These are phyloP conservation scores for Spinibarbus caldwelli DNA, from an alignment of 2,797 vertebrate species.

Conservation along the genomic window DNA sequence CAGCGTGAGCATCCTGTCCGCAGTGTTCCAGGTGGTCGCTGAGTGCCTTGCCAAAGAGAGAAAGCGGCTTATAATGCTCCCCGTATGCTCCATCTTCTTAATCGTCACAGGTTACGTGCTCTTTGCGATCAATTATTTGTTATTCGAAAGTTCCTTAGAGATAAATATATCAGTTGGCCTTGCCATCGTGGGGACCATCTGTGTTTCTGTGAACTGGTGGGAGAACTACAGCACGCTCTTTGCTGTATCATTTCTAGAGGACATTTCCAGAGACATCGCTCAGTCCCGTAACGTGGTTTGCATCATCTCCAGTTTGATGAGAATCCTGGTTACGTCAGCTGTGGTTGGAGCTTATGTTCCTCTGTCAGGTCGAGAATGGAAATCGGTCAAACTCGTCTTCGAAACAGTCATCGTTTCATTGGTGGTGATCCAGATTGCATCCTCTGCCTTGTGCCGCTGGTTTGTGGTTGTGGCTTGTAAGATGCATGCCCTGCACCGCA, in stretches of 20 bases:
- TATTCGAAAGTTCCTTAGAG: slow-evolving; percentile 13
- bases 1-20: slow-evolving; percentile 60
- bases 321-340: slow-evolving; percentile 68
- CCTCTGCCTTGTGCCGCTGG: slow-evolving; percentile 75
- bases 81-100: slow-evolving; percentile 59
- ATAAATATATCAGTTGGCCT: slow-evolving; percentile 60
- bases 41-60: slow-evolving; percentile 55
- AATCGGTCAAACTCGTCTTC: slow-evolving; percentile 44
- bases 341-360: slow-evolving; percentile 69
- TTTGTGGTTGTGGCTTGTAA: slow-evolving; percentile 75
- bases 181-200: slow-evolving; percentile 66
- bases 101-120: slow-evolving; percentile 63
- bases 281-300: slow-evolving; percentile 64
- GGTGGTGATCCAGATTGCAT: slow-evolving; percentile 71
- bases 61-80: slow-evolving; percentile 54
- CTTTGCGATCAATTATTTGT: slow-evolving; percentile 61
- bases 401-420: slow-evolving; percentile 53
- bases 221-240: slow-evolving; percentile 70
- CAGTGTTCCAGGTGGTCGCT: slow-evolving; percentile 59
- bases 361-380: slow-evolving; percentile 66
- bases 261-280: slow-evolving; percentile 61
- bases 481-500: slow-evolving; percentile 73
- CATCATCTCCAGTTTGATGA: slow-evolving; percentile 69
- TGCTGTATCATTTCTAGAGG: slow-evolving; percentile 49
- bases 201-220: slow-evolving; percentile 77